These are phyloP conservation scores for Champsocephalus gunnari DNA, from an alignment of 2,797 vertebrate species.

Conservation along the genomic window DNA sequence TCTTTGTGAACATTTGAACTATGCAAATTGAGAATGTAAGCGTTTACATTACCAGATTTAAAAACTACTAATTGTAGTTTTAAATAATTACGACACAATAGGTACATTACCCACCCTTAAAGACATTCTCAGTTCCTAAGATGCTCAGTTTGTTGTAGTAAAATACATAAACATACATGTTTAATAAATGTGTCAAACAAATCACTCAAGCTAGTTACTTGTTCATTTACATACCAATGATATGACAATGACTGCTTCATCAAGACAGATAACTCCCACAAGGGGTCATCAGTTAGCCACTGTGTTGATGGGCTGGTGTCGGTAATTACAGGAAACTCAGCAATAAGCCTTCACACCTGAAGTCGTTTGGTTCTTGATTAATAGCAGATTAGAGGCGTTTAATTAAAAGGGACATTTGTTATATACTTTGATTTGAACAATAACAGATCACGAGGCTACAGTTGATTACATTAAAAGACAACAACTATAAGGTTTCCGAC, in stretches of 20 bases:
- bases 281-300: conserved; percentile 65
- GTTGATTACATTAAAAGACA: neutral
- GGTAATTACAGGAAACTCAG: neutral
- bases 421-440: neutral
- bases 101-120: neutral
- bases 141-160: neutral
- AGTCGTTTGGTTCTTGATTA: conserved; percentile 8
- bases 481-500: neutral
- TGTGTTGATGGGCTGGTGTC: too few species aligned
- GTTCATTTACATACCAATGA: neutral
- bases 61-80: neutral
- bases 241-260: neutral
- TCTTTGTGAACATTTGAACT: neutral
- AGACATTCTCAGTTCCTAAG: neutral
- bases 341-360: neutral
- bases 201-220: neutral
- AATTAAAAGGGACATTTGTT: neutral
- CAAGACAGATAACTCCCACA: conserved; percentile 55
- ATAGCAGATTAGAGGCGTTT: neutral
- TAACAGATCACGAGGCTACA: neutral
- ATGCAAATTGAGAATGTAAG: neutral
- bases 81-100: neutral
- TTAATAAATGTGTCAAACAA: neutral
- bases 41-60: neutral
- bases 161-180: neutral